A percentile compares a stretch with the other conserved stretches of the same genome.
Conservation (phyloP, 2,888 invertebrate genomes). For the Philereme vetulata region DNA sequence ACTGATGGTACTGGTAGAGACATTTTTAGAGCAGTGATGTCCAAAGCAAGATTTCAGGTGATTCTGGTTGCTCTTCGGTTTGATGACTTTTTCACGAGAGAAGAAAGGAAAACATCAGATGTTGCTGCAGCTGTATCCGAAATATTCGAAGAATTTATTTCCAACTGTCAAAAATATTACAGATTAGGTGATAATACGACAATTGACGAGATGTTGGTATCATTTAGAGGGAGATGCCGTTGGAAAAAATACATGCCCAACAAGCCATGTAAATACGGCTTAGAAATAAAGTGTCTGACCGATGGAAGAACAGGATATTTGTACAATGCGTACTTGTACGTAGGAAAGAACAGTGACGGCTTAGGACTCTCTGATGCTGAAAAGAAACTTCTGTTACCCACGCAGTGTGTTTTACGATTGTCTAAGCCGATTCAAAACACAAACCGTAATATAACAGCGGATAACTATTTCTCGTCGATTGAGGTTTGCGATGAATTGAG, state of each 20-base stretch:
- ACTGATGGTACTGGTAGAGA: slow-evolving; percentile 13
- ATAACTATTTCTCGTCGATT: slow-evolving; percentile 4
- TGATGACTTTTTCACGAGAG: slow-evolving; percentile 31
- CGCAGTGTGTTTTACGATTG: background rate
- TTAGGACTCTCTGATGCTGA: background rate
- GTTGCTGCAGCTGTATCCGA: slow-evolving; percentile 27
- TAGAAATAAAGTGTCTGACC: slow-evolving; percentile 25
- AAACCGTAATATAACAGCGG: slow-evolving; percentile 3
- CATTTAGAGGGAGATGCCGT: slow-evolving; percentile 35
- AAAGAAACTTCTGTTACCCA: background rate
- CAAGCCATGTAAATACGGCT: slow-evolving; percentile 33
- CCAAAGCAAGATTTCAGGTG: slow-evolving; percentile 34
- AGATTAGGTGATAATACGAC: slow-evolving; percentile 26
- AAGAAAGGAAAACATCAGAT: slow-evolving; percentile 31
- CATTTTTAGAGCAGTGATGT: slow-evolving; percentile 36
- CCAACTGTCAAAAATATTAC: slow-evolving; percentile 34
- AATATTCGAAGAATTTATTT: slow-evolving; percentile 35
- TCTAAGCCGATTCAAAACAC: background rate
- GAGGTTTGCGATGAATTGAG: background rate
- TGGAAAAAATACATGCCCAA: slow-evolving; percentile 37
- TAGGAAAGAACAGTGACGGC: slow-evolving; percentile 24
- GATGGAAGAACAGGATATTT: slow-evolving; percentile 29
- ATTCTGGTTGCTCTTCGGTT: slow-evolving; percentile 35
- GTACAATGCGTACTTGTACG: slow-evolving; percentile 29
- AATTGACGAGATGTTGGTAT: slow-evolving; percentile 40